Base-by-base conservation (phyloP, 1,140 invertebrate genomes). In the Trichomalopsis sarcophagae region DNA sequence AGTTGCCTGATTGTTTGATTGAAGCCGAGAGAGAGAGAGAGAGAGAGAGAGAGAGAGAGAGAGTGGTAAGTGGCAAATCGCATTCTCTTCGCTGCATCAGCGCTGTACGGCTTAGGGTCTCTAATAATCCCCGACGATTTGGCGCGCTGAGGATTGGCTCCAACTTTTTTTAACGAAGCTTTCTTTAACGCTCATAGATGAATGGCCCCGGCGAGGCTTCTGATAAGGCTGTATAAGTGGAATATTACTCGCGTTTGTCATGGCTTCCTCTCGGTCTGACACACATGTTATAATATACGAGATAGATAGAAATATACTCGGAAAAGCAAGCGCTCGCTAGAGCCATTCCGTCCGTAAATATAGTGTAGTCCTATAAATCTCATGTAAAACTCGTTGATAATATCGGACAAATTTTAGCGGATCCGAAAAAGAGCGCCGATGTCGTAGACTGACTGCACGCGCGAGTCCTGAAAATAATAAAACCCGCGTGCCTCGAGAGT, bases 1-100 rank as follows among this genome's bases (percentile, higher is more conserved):
- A 30, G 30, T n/a, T 30, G 23, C 23, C 69, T 71, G 69, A 71
- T 71, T 71, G 69, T 71, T 71, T 71, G 69, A 71, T 71, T 71
- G 69, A 33, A 71, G 14, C 13, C 69, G 69, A 11, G 55, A 62
- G 2, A 50, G 47, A 7, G 55, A 14, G 17, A 4, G 14, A 21
- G 27, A 27, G 27, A 27, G 27, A 27, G 27, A 27, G 27, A 27
- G 27, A 27, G 27, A 27, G 27, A 27, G 27, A 27, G 27, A 27
- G 27, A 27, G 50, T 2, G 50, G 50, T 4, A 62, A 62, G 5
- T 62, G 21, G 55, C 55, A 62, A 55, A 55, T 62, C 6, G 14
- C 55, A 17, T 62, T 62, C 55, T 62, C 40, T 44, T 44, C 40
- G 33, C 33, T 44, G 40, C 40, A 44, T 44, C 40, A 36, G 55